These are phyloP conservation scores for Elephantulus edwardii DNA, from an alignment of 2,113 vertebrate species.

Conservation along the genomic window DNA sequence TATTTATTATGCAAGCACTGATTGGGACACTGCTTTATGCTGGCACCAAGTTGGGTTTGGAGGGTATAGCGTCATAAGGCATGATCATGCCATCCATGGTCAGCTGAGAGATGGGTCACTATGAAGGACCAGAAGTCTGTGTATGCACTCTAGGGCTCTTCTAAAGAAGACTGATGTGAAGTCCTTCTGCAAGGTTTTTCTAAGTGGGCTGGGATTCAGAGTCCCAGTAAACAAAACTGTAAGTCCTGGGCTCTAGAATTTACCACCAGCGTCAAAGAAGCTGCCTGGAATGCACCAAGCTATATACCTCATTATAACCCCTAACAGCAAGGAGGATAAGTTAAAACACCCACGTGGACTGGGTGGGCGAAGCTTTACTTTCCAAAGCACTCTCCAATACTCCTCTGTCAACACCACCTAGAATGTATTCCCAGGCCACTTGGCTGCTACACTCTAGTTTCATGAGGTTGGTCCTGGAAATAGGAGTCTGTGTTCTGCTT, in stretches of 20 bases:
- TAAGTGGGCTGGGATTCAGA: background rate
- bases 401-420: background rate
- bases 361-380: background rate
- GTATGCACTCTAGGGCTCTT: fast-evolving
- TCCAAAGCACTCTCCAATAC: background rate
- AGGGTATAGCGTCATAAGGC: background rate
- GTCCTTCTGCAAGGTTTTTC: background rate
- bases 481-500: background rate
- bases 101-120: background rate
- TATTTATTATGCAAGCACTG: background rate
- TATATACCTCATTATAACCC: background rate
- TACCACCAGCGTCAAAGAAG: background rate
- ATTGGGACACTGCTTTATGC: background rate
- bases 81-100: no score
- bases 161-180: background rate
- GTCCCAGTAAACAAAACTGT: background rate
- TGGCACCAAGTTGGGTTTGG: background rate
- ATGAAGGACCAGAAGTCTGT: background rate
- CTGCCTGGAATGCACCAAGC: background rate
- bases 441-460: background rate
- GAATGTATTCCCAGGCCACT: background rate
- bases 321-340: background rate
- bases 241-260: background rate
- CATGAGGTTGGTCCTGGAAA: background rate
- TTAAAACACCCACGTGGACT: background rate